Evolutionary conservation across 2,113 vertebrate species (phyloP), one percentile per base, ranked within the genome.

Genomic region (Aspiorhynchus laticeps): DNA sequence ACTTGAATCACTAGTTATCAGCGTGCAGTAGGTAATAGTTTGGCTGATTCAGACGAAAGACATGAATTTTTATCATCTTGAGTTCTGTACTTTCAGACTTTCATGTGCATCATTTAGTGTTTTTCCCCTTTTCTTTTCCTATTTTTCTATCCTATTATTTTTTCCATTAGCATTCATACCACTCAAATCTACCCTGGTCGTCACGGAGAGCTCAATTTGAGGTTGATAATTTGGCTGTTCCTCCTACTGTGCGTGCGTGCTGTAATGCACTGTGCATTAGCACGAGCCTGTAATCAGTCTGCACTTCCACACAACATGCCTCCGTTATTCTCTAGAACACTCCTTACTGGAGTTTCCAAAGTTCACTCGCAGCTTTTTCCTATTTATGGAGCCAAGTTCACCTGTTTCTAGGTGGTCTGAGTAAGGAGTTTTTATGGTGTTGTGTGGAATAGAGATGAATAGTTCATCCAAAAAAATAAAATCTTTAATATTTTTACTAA

Each of bases 271-370:
- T 77, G 83, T 82, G 89, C 86, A 92, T 88, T 88, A 91, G 85
- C 89, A 84, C 87, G 86, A 90, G 89, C 86, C 90, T 92, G 83
- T 94, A 93, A 93, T 94, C 93, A 91, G 90, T 87, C 83, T 89
- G 87, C 83, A 90, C 90, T 92, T 91, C 84, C 86, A 61, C 86
- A 83, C 91, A 86, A 79, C 88, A 87, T 84, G 91, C 88, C 73
- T 88, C 89, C 83, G 75, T 26, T 77, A 75, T 86, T 71, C 83
- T 67, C 76, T 75, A 63, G 75, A 86, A 67, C 84, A 89, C 73
- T 78, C 86, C 59, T 84, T 87, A 21, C 46, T 10, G 10, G 21
- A 83, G 56, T 76, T 74, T 38, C 9, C 7, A 69, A 83, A 81
- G 78, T 87, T 73, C 26, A 67, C 65, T 80, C 69, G 26, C 24